These are phyloP conservation scores for Chauna torquata DNA, from an alignment of 2,113 vertebrate genomes.

Conservation along the genomic window DNA sequence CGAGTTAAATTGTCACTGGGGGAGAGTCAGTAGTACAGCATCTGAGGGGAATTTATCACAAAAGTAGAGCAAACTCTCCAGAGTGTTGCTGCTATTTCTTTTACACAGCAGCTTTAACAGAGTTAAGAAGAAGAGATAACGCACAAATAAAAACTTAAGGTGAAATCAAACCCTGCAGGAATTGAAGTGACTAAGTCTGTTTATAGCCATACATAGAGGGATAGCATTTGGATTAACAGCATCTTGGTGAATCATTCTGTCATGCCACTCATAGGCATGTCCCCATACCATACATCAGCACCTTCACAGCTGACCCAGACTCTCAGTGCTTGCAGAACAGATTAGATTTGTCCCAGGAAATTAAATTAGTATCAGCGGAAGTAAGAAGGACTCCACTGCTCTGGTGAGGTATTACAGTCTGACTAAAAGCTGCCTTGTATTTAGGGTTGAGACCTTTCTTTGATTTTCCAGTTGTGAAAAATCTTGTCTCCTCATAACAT, in stretches of 20 bases:
- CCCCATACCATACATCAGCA: background rate
- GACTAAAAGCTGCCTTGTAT: background rate
- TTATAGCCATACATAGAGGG: background rate
- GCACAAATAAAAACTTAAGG: background rate
- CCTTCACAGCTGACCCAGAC: background rate
- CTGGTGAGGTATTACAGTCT: background rate
- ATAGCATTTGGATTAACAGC: background rate
- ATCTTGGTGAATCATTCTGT: background rate
- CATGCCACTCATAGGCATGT: background rate
- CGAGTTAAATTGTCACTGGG: background rate
- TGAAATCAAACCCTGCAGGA: background rate
- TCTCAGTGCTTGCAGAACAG: background rate
- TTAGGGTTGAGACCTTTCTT: background rate
- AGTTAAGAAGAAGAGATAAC: background rate
- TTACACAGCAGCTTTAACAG: background rate
- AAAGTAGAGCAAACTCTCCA: background rate
- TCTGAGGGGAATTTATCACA: background rate
- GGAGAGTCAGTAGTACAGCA: background rate
- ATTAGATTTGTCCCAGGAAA: slow-evolving; percentile 5
- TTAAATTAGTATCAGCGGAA: background rate
- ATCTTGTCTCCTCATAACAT: background rate
- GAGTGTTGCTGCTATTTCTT: background rate
- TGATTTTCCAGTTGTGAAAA: background rate
- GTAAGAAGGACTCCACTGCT: background rate
- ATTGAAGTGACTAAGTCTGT: background rate